Evolutionary conservation across 2,888 invertebrate genomes (phyloP).

Genomic region (Mechanitis messenoides): DNA sequence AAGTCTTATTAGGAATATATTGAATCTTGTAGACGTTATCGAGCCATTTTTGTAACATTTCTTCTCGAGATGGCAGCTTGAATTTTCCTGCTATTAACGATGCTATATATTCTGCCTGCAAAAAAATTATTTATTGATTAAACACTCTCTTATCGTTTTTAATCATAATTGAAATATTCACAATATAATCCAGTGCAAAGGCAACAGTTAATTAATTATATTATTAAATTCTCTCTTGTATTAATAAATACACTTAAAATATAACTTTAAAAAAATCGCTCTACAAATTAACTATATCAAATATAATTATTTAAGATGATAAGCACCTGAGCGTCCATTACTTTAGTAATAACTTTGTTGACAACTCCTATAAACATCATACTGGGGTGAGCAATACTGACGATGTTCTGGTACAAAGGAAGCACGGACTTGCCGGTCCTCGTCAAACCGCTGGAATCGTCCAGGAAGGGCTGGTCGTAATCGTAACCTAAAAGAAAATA

Average conservation of each 20-base stretch:
- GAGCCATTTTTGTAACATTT: slow-evolving; percentile 79
- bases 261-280: too few relatives aligned
- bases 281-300: background rate
- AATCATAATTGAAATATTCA: too few relatives aligned
- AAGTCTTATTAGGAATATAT: slow-evolving; percentile 45
- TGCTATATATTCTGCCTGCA: slow-evolving; percentile 79
- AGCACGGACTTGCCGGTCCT: slow-evolving; percentile 79
- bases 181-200: too few relatives aligned
- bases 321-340: slow-evolving; percentile 85
- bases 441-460: slow-evolving; percentile 77
- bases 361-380: slow-evolving; percentile 87
- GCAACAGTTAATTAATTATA: background rate
- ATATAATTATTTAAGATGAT: background rate
- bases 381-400: slow-evolving; percentile 84
- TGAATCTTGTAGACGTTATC: slow-evolving; percentile 70
- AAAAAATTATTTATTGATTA: slow-evolving; percentile 4
- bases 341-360: slow-evolving; percentile 78
- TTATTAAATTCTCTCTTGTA: background rate
- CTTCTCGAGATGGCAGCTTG: slow-evolving; percentile 77
- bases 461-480: slow-evolving; percentile 83
- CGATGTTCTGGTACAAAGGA: slow-evolving; percentile 85
- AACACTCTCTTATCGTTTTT: background rate
- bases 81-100: slow-evolving; percentile 76
- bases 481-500: slow-evolving; percentile 76
- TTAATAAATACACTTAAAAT: too few relatives aligned